phyloP scores from a whole-genome alignment of 2,113 vertebrate genomes.

The Capricornis sumatraensis region DNA sequence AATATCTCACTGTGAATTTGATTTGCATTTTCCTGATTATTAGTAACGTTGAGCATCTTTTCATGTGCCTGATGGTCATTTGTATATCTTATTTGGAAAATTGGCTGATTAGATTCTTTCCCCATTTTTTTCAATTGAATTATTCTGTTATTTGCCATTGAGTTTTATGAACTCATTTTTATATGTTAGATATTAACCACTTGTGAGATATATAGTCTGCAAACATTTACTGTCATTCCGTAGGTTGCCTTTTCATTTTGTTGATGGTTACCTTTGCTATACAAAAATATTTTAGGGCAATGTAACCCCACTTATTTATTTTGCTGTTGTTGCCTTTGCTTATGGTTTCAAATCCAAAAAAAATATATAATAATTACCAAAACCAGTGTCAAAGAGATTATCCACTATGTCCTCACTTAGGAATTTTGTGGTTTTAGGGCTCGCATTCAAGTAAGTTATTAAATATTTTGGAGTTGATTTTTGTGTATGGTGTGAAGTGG shows the following conservation, averaged over 20 bases:
- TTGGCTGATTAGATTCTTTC: background rate
- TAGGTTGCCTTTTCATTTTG: background rate
- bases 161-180: background rate
- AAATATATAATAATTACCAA: too few relatives aligned
- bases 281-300: background rate
- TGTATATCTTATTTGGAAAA: background rate
- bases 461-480: background rate
- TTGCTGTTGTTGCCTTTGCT: background rate
- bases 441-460: background rate
- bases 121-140: background rate
- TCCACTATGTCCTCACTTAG: background rate
- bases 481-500: background rate
- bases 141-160: background rate
- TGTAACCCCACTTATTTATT: background rate
- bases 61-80: background rate
- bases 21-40: background rate
- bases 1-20: background rate
- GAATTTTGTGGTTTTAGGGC: background rate
- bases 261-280: background rate
- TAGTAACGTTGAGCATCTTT: background rate
- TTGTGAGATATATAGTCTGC: background rate
- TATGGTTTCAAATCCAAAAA: background rate
- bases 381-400: background rate
- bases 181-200: background rate
- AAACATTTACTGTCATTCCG: background rate